These are phyloP conservation scores for Lepus townsendii DNA, from an alignment of 2,797 vertebrate species.

Conservation along the genomic window DNA sequence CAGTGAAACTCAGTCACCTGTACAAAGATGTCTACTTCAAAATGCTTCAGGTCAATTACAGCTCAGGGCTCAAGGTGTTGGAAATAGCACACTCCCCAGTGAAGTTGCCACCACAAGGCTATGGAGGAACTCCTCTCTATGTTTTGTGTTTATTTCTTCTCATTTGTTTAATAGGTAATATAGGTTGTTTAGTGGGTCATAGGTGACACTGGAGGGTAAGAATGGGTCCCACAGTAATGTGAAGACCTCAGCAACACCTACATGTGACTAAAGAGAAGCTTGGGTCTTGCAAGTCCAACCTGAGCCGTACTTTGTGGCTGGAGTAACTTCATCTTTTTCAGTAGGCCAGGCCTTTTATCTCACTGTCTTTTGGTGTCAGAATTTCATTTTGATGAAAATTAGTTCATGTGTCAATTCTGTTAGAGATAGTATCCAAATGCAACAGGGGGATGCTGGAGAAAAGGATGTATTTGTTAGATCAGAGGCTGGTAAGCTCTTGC, in stretches of 20 bases:
- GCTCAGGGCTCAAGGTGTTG: not conserved
- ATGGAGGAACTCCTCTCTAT: not conserved
- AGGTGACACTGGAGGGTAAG: slow-evolving; percentile 47
- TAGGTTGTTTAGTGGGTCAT: not conserved
- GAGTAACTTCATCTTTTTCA: not conserved
- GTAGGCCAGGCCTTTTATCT: not conserved
- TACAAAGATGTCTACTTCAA: not conserved
- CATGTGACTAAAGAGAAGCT: not conserved
- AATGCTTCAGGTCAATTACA: not conserved
- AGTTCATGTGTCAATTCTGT: not conserved
- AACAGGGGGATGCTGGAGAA: no score
- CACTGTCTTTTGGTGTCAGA: not conserved
- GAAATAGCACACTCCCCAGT: not conserved
- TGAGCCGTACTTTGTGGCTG: not conserved
- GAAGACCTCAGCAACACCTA: not conserved
- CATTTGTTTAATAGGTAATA: not conserved
- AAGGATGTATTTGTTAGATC: not conserved
- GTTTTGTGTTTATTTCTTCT: not conserved
- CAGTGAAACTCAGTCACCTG: not conserved
- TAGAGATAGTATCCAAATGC: not conserved
- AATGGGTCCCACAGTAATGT: not conserved
- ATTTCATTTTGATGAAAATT: slow-evolving; percentile 15
- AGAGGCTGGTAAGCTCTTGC: not conserved
- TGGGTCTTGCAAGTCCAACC: not conserved
- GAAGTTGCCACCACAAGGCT: not conserved